Percentiles rank a stretch among this genome's conserved stretches.
These are phyloP conservation scores for Drosophila watanabei DNA, from an alignment of 1,140 invertebrate genomes.

Conservation along the genomic window DNA sequence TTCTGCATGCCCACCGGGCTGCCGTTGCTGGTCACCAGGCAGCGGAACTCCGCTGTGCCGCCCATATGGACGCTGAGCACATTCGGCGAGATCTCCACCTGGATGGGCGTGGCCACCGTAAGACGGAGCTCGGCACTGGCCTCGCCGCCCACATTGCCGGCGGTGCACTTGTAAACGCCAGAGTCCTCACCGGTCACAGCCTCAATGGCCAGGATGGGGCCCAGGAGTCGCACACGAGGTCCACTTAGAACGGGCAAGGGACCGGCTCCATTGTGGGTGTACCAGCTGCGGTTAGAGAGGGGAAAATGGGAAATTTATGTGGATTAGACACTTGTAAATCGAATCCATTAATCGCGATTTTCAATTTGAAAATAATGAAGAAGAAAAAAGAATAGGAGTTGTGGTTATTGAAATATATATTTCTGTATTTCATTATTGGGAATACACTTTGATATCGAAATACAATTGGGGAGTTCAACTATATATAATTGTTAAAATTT, in stretches of 20 bases:
- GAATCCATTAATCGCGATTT: slow-evolving; percentile 44
- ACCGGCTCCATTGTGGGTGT: slow-evolving; percentile 88
- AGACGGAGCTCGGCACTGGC: slow-evolving; percentile 89
- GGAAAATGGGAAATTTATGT: slow-evolving; percentile 19
- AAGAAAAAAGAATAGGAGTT: background rate
- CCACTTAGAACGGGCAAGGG: slow-evolving; percentile 88
- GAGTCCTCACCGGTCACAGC: slow-evolving; percentile 90
- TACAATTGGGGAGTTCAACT: background rate
- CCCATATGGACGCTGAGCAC: slow-evolving; percentile 92
- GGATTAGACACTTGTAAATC: slow-evolving; percentile 46
- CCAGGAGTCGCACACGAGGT: slow-evolving; percentile 88
- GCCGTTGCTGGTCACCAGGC: slow-evolving; percentile 87
- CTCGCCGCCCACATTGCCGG: slow-evolving; percentile 90
- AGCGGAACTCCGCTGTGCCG: slow-evolving; percentile 91
- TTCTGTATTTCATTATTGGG: background rate
- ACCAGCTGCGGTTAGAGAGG: slow-evolving; percentile 87
- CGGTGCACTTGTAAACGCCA: slow-evolving; percentile 90
- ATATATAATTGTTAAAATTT: too few species aligned
- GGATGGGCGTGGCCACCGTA: slow-evolving; percentile 89
- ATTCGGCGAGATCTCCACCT: slow-evolving; percentile 90
- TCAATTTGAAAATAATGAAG: slow-evolving; percentile 29
- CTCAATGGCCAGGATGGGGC: slow-evolving; percentile 90
- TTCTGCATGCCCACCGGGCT: slow-evolving; percentile 85
- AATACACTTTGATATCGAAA: background rate
- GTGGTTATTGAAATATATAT: slow-evolving; percentile 50